Base-by-base conservation (phyloP, 2,797 vertebrate species). In the Halcyon leucocephala region DNA sequence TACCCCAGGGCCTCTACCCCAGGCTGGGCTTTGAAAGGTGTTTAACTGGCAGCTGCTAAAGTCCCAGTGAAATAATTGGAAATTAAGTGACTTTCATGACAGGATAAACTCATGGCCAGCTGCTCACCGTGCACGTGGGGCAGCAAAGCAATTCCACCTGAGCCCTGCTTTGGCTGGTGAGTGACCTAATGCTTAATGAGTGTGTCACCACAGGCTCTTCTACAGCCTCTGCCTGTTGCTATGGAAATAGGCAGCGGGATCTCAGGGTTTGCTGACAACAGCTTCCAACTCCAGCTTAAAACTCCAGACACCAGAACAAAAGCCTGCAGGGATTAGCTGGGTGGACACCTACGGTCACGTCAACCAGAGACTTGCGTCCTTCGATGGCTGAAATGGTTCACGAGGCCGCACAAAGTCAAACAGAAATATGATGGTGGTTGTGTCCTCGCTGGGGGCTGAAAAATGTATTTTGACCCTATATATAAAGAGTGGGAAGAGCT, bases 211-310 rank as follows among this genome's bases (percentile, higher is more conserved):
- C 80, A 55, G 72, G 61, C 71, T 79, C 62, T 70, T 66, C 28
- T 85, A 51, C 37, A 79, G 57, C 39, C 65, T 76, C 82, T 70
- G 39, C 61, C 65, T 85, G 86, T 96, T 96, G 82, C 96, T 95
- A 86, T 96, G 91, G 91, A 86, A 88, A 91, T 70, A 64, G 58
- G 51, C 89, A 93, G 79, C 65, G 82, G 33, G 80, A 72, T 64
- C 80, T 86, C 79, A 44, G 76, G 9, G 92, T 83, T 80, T 88
- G 54, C 85, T 57, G 60, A 87, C 62, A 80, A 69, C 48, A 3
- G 2, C 42, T 95, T 81, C 84, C 46, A 92, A 58, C 46, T 74
- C 58, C 62, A 10, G 81, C 52, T 82, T 77, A 76, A 72, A 80
- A 64, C 33, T 82, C 79, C 64, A 20, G 57, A 70, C 78, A 55